These are phyloP conservation scores for Macrocentrus cingulum DNA, from an alignment of 1,140 invertebrate species.

Conservation along the genomic window DNA sequence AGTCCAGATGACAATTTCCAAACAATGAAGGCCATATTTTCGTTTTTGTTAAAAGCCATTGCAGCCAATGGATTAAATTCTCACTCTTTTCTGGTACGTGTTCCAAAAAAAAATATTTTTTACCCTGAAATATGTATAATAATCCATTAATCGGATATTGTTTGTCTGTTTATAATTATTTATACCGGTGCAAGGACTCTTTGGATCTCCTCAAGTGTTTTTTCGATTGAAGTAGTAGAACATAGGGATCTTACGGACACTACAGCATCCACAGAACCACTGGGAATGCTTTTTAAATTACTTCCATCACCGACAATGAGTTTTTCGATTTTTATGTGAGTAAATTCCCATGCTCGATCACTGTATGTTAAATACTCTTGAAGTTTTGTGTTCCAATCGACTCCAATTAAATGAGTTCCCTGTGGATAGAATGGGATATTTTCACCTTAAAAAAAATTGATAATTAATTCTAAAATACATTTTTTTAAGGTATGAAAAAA, in stretches of 20 bases:
- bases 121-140: slow-evolving; percentile 39
- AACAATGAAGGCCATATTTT: slow-evolving; percentile 48
- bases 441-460: slow-evolving; percentile 38
- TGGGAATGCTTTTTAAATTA: slow-evolving; percentile 38
- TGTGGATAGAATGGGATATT: slow-evolving; percentile 51
- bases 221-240: slow-evolving; percentile 38
- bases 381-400: slow-evolving; percentile 49
- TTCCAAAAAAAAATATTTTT: slow-evolving; percentile 49
- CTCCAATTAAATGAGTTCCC: slow-evolving; percentile 42
- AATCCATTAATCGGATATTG: background rate
- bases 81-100: slow-evolving; percentile 43
- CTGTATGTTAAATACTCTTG: slow-evolving; percentile 43
- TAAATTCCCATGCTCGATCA: slow-evolving; percentile 42
- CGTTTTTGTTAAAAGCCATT: slow-evolving; percentile 42
- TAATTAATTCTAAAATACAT: background rate
- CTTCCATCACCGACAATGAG: slow-evolving; percentile 48
- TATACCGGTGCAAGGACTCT: slow-evolving; percentile 47
- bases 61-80: slow-evolving; percentile 38
- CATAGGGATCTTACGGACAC: slow-evolving; percentile 50
- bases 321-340: slow-evolving; percentile 44
- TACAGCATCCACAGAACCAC: slow-evolving; percentile 42
- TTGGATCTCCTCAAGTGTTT: slow-evolving; percentile 44
- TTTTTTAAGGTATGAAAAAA: background rate
- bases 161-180: background rate
- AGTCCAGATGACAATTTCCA: slow-evolving; percentile 44